A percentile compares a stretch with the other conserved stretches of the same genome.
Conservation (phyloP, 1,140 invertebrate genomes). For the Hycleus phaleratus region DNA sequence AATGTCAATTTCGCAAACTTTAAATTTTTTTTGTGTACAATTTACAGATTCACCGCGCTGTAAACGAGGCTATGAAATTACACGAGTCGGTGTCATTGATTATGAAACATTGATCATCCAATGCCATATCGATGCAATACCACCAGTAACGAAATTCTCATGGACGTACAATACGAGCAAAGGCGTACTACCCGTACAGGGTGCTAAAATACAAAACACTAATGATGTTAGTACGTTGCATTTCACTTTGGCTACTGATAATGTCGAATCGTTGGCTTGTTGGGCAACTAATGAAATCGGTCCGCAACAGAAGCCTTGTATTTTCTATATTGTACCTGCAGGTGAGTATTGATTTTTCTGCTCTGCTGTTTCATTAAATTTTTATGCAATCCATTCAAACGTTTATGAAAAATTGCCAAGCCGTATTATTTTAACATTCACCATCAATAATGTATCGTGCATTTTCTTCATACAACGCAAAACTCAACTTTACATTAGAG, state of each 20-base stretch:
- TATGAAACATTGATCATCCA: conserved; percentile 54
- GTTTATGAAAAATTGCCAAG: too few relatives aligned
- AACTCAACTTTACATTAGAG: too few relatives aligned
- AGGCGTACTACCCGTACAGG: conserved; percentile 58
- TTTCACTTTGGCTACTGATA: conserved; percentile 55
- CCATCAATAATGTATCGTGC: too few relatives aligned
- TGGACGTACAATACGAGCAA: conserved; percentile 74
- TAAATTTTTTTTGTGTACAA: background rate
- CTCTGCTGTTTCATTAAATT: background rate
- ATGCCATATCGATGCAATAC: conserved; percentile 78
- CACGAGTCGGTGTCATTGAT: conserved; percentile 51
- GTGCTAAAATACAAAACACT: conserved; percentile 49
- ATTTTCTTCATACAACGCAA: too few relatives aligned
- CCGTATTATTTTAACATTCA: too few relatives aligned
- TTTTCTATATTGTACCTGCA: conserved; percentile 72
- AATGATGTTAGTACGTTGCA: conserved; percentile 61
- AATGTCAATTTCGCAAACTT: too few relatives aligned
- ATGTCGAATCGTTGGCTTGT: conserved; percentile 75
- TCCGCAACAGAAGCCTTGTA: conserved; percentile 68
- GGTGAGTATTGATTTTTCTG: conserved; percentile 51
- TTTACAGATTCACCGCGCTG: conserved; percentile 56
- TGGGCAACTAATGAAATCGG: conserved; percentile 81
- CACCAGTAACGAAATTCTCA: conserved; percentile 60
- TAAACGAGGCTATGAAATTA: conserved; percentile 48
- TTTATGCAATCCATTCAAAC: background rate